A percentile compares a stretch with the other conserved stretches of the same genome.
These are phyloP conservation scores for Bovichtus variegatus DNA, from an alignment of 2,797 vertebrate species.

Conservation along the genomic window DNA sequence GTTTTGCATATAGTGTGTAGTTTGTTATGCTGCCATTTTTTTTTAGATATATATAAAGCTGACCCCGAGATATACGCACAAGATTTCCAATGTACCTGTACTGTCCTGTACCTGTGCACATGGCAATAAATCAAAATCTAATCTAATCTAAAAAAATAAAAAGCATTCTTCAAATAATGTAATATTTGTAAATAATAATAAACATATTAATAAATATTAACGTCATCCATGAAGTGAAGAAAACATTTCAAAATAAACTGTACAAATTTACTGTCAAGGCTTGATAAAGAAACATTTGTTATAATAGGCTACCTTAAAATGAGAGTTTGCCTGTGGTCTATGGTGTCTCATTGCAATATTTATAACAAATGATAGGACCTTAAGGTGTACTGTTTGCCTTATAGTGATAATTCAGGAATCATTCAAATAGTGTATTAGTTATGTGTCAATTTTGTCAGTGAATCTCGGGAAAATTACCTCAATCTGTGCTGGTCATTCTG, in stretches of 20 bases:
- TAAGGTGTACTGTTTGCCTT: neutral
- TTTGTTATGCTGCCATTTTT: too few species aligned
- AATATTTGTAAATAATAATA: neutral
- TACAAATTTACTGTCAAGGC: neutral
- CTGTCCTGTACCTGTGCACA: neutral
- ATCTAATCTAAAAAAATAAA: neutral
- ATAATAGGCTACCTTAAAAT: neutral
- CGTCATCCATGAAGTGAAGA: neutral
- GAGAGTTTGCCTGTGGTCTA: neutral
- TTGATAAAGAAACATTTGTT: neutral
- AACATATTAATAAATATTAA: too few species aligned
- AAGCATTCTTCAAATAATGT: too few species aligned
- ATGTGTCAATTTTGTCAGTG: neutral
- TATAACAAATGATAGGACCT: neutral
- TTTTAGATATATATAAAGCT: too few species aligned
- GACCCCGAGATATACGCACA: too few species aligned
- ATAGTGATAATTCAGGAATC: neutral
- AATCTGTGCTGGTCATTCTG: neutral
- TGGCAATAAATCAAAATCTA: neutral
- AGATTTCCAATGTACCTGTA: neutral
- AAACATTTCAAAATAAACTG: neutral
- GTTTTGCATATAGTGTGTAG: too few species aligned
- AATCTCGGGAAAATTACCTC: neutral
- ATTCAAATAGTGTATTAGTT: neutral
- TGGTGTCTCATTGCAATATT: neutral